Conservation (phyloP, 2,888 invertebrate species). For the Diloba caeruleocephala region DNA sequence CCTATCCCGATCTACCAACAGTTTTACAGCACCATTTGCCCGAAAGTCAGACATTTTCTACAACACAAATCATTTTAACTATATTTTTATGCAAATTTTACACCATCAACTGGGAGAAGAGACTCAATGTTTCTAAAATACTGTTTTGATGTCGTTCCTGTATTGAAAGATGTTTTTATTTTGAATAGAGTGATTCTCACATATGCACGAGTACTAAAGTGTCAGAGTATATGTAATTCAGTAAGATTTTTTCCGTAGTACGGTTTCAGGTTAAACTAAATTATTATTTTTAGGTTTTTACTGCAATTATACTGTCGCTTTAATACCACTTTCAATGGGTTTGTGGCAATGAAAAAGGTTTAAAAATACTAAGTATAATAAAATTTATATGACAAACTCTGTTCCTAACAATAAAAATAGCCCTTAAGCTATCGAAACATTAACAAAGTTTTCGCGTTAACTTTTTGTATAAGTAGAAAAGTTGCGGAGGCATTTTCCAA, state of each 20-base stretch:
- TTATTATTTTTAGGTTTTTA: not conserved
- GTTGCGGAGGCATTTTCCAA: slow-evolving; percentile 82
- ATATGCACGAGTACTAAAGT: not conserved
- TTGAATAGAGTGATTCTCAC: slow-evolving; percentile 14
- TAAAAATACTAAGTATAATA: slow-evolving; percentile 44
- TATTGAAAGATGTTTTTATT: slow-evolving; percentile 37
- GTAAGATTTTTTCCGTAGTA: not conserved
- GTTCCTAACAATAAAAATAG: slow-evolving; percentile 71
- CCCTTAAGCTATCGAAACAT: slow-evolving; percentile 73
- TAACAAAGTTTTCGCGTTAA: slow-evolving; percentile 79
- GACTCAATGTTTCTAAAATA: slow-evolving; percentile 49
- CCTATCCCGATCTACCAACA: slow-evolving; percentile 77
- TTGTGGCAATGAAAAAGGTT: slow-evolving; percentile 39
- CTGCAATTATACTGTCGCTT: slow-evolving; percentile 5
- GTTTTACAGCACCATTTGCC: slow-evolving; percentile 80
- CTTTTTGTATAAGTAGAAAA: slow-evolving; percentile 83
- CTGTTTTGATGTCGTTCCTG: slow-evolving; percentile 45
- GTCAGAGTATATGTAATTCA: too few species aligned
- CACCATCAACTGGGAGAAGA: slow-evolving; percentile 50
- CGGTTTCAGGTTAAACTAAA: not conserved
- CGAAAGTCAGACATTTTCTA: slow-evolving; percentile 77
- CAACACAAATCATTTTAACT: slow-evolving; percentile 77
- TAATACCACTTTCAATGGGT: slow-evolving; percentile 10
- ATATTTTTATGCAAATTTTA: slow-evolving; percentile 73
- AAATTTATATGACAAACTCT: slow-evolving; percentile 54